Evolutionary conservation across 2,888 invertebrate genomes (phyloP), one percentile per base, ranked within the genome.

Genomic region (Heliconius ethilla): DNA sequence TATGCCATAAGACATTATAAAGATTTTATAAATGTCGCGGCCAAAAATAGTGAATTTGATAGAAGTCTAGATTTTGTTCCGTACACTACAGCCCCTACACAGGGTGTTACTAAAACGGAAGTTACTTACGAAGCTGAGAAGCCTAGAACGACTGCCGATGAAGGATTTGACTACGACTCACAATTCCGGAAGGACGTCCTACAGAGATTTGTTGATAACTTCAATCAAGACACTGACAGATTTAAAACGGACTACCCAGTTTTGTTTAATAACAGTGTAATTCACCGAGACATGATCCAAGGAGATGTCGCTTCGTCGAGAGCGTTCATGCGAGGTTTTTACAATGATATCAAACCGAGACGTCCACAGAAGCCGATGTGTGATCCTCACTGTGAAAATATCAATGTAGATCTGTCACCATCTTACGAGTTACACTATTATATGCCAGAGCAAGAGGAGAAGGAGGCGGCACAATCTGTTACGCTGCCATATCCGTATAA

Each of bases 391-490:
- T 91, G 92, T 78, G 92, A 91, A 9, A 87, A 86, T 51, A 75
- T 87, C 29, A 88, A 89, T 0, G 89, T 92, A 0, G 92, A 93
- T 63, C 83, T 93, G 69, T 89, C 92, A 0, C 92, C 94, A 0
- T 91, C 90, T 0, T 94, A 93, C 83, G 94, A 94, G 86, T 86
- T 94, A 77, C 92, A 92, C 80, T 94, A 93, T 83, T 94, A 91
- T 84, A 88, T 93, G 33, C 92, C 93, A 0, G 93, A 92, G 2
- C 90, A 93, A 82, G 93, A 93, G 80, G 92, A 93, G 81, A 87
- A 84, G 45, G 89, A 90, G 78, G 81, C 83, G 2, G 88, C 88
- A n/a, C 86, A 83, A 18, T 77, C 85, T 3, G 77, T 82, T 37
- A 81, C 86, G 11, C 25, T 81, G 62, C 84, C 87, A 10, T 27